Evolutionary conservation across 2,113 vertebrate genomes (phyloP).

Genomic region (Ardeotis arabs): DNA sequence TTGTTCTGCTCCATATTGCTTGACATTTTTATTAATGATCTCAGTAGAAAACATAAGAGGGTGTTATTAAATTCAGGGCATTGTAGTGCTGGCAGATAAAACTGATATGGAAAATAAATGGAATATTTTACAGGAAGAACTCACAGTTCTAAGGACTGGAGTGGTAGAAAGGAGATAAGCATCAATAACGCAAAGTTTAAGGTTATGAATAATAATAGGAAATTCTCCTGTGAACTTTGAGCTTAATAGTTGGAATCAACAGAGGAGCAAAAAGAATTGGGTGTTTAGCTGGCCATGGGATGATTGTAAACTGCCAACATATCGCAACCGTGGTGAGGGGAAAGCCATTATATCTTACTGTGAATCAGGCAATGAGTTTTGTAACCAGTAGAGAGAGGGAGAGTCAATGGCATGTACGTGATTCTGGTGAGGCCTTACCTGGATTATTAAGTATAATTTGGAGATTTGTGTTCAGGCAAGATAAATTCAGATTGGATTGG

Average conservation of each 20-base stretch:
- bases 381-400: not conserved
- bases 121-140: conserved; percentile 19
- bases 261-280: not conserved
- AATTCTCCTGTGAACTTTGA: not conserved
- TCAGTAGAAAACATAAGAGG: not conserved
- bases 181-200: not conserved
- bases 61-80: conserved; percentile 5
- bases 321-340: fast-evolving
- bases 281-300: not conserved
- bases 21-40: conserved; percentile 32
- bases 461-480: conserved; percentile 2
- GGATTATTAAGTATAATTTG: not conserved
- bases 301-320: not conserved
- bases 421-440: not conserved
- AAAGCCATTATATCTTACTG: not conserved
- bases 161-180: not conserved
- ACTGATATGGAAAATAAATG: not conserved
- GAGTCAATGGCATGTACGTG: not conserved
- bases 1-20: not conserved
- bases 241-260: not conserved
- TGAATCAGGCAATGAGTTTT: not conserved
- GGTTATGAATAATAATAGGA: not conserved
- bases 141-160: not conserved
- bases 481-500: not conserved
- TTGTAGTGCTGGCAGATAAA: not conserved